phyloP scores from a whole-genome alignment of 2,113 vertebrate species.

The Oreochromis tanganicae region DNA sequence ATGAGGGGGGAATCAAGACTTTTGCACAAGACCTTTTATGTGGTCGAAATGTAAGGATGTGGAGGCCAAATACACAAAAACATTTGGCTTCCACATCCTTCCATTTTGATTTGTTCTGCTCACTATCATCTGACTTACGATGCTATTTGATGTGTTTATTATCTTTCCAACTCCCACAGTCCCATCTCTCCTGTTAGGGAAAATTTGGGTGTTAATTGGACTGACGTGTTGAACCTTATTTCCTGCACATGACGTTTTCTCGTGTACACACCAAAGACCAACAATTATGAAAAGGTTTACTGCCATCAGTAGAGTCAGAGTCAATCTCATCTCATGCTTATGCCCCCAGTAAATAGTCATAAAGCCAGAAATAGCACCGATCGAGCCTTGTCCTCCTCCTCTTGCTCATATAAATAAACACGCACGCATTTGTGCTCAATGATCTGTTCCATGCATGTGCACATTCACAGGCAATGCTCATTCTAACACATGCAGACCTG shows the following conservation, averaged over 20 bases:
- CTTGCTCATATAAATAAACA: neutral
- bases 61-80: neutral
- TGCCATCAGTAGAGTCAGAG: neutral
- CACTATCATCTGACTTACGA: neutral
- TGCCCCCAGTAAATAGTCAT: neutral
- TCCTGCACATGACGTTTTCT: neutral
- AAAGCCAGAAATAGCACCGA: conserved; percentile 30
- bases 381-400: neutral
- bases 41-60: neutral
- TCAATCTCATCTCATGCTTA: neutral
- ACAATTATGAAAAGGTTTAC: neutral
- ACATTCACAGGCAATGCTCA: neutral
- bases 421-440: conserved; percentile 3
- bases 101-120: neutral
- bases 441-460: conserved; percentile 9
- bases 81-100: neutral
- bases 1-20: neutral
- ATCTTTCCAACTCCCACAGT: neutral
- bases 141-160: conserved; percentile 2
- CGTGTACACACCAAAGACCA: neutral
- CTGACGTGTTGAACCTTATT: conserved; percentile 16
- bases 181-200: neutral
- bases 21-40: neutral
- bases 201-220: conserved; percentile 38
- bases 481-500: neutral